Conservation (phyloP, 1,140 invertebrate species). For the Atopsyche davidsoni region DNA sequence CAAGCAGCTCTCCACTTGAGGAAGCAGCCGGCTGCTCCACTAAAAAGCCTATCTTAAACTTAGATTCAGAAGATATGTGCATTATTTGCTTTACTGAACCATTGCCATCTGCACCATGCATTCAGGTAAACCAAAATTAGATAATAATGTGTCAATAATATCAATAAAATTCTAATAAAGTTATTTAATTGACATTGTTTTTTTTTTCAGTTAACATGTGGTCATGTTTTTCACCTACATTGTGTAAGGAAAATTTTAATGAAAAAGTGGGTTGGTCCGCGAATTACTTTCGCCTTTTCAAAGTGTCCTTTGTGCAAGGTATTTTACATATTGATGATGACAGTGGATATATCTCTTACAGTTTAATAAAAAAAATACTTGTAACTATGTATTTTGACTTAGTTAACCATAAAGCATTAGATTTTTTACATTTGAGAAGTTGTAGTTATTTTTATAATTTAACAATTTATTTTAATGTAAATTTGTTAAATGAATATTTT, state of each 20-base stretch:
- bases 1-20: constrained; percentile 39
- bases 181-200: constrained; percentile 20
- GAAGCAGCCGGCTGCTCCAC: constrained; percentile 29
- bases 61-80: constrained; percentile 98
- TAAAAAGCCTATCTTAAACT: constrained; percentile 55
- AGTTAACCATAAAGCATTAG: too few species aligned
- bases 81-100: constrained; percentile 99
- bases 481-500: neutral
- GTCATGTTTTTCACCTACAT: constrained; percentile 93
- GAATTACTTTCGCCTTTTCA: constrained; percentile 95
- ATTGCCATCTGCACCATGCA: constrained; percentile 87
- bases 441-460: neutral
- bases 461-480: constrained; percentile 14
- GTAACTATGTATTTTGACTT: neutral
- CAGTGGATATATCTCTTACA: too few species aligned
- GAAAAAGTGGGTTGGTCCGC: constrained; percentile 87
- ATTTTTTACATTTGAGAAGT: neutral
- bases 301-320: constrained; percentile 96
- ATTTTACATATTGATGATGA: constrained; percentile 31
- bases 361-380: constrained; percentile 2
- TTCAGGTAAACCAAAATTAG: constrained; percentile 56
- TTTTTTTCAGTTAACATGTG: constrained; percentile 74
- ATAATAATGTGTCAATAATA: neutral
- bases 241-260: constrained; percentile 83
- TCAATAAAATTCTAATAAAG: neutral